phyloP scores from a whole-genome alignment of 2,888 invertebrate species.

The Catocala nupta region DNA sequence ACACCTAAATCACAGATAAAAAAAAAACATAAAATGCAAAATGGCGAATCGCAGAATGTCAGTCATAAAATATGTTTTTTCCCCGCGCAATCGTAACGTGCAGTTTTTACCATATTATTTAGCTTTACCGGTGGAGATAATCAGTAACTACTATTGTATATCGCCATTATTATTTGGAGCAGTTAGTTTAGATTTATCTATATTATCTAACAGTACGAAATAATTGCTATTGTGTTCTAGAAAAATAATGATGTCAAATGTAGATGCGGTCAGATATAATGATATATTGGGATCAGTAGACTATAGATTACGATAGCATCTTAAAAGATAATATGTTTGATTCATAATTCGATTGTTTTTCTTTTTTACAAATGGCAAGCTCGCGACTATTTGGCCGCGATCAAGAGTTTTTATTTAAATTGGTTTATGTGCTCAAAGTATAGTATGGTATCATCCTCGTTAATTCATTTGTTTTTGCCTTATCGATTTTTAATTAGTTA shows the following conservation, averaged over 20 bases:
- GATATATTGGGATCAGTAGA: constrained; percentile 30
- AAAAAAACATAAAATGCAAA: constrained; percentile 20
- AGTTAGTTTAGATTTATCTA: constrained; percentile 42
- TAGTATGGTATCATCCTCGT: too few species aligned
- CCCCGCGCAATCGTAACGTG: constrained; percentile 17
- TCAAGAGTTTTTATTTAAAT: too few species aligned
- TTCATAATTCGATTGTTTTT: background rate
- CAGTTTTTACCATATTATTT: constrained; percentile 42
- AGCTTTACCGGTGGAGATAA: constrained; percentile 50
- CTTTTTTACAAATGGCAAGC: background rate
- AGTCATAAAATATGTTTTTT: constrained; percentile 32
- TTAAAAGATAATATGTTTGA: background rate
- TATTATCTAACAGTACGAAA: constrained; percentile 46
- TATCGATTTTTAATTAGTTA: too few species aligned
- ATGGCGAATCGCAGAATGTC: constrained; percentile 19
- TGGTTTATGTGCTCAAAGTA: too few species aligned
- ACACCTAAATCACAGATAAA: constrained; percentile 13
- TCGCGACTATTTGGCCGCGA: too few species aligned
- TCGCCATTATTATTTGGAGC: constrained; percentile 34
- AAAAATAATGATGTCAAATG: constrained; percentile 38
- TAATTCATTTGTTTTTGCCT: too few species aligned
- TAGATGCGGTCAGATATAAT: constrained; percentile 32
- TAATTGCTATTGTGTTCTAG: constrained; percentile 38
- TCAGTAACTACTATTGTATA: constrained; percentile 44
- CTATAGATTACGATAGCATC: constrained; percentile 15